Conservation (phyloP, 2,797 vertebrate species). For the Natrix natrix region DNA sequence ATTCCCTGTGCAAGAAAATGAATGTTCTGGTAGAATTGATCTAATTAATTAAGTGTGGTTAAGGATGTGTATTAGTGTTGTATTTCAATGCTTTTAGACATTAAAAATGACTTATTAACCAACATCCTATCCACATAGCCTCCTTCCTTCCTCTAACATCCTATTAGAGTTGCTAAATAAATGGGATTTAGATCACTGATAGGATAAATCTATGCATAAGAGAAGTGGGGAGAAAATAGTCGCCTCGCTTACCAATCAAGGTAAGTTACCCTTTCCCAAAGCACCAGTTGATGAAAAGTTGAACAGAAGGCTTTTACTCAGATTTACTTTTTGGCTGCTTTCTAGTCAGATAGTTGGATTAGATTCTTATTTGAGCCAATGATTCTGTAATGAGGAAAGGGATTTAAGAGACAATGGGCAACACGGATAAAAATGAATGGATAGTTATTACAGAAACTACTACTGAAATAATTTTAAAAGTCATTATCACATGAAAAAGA, state of each 20-base stretch:
- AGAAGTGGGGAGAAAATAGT: neutral
- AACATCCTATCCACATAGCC: neutral
- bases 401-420: neutral
- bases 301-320: neutral
- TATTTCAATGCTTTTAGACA: neutral
- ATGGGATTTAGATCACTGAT: neutral
- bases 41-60: neutral
- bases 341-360: neutral
- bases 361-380: neutral
- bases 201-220: neutral
- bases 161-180: neutral
- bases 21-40: neutral
- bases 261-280: neutral
- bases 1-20: neutral
- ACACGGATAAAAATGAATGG: neutral
- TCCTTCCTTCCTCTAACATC: neutral
- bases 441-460: conserved; percentile 10
- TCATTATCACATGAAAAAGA: neutral
- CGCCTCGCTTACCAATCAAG: neutral
- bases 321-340: neutral
- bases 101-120: neutral
- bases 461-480: conserved; percentile 10
- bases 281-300: neutral
- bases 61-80: neutral
- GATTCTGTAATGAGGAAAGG: neutral